Evolutionary conservation across 2,888 invertebrate genomes (phyloP), one percentile per base, ranked within the genome.

Genomic region (Digitonthophagus gazella): DNA sequence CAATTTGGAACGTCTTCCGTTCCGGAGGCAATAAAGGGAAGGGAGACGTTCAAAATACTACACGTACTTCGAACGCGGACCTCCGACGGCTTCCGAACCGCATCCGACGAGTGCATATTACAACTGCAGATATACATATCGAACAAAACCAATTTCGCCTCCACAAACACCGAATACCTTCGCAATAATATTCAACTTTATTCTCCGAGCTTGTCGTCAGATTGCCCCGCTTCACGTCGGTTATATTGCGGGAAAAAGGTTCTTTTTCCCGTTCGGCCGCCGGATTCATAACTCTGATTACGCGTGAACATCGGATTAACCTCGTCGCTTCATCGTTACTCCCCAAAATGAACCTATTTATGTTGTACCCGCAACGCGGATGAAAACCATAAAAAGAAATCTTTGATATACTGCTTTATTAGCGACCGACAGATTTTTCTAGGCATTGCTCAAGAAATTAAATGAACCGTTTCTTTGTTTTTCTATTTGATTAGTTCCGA

Each of bases 111-210:
- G 61, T 20, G 61, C 61, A 61, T 61, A 61, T 61, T 61, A 61
- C 61, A 61, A 61, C 61, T 61, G 19, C 61, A 61, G 19, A 61
- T 61, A 61, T 20, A 61, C 61, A 61, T 61, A 61, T 61, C 61
- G 61, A 61, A 61, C 61, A 61, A 61, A 61, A 61, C 61, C 61
- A 61, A 61, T 61, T 61, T 61, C 61, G 20, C 19, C 18, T 61
- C 19, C 61, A 16, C 61, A 18, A 16, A 61, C 61, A 61, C 61
- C 18, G 61, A 61, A 61, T 19, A 61, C 20, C 61, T 61, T n/a
- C 61, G 61, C 61, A 15, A 61, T 61, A 61, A 61, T 61, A 61
- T 61, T 61, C 16, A 18, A 18, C 19, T 61, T 61, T 44, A 44
- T 44, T 44, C 28, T 44, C 3, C 8, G 11, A 44, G 28, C 2